Evolutionary conservation across 1,140 invertebrate species (phyloP), one percentile per base, ranked within the genome.

Genomic region (Papilio machaon): DNA sequence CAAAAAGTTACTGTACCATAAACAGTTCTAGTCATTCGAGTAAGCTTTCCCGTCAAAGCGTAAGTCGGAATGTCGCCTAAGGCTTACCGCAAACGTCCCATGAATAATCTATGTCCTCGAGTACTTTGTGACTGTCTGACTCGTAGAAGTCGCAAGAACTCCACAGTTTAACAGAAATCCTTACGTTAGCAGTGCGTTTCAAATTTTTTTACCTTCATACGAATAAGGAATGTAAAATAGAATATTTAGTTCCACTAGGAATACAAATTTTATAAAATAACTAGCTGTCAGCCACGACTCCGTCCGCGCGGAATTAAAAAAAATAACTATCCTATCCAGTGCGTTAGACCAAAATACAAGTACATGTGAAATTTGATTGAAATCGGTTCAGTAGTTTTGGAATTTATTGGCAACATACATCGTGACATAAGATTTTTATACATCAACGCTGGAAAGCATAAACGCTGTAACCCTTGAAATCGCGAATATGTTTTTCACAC

Each of bases 61-160:
- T 70, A 70, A 70, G 64, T 70, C 64, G 64, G 30, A 23, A 35
- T 70, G 64, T 70, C 30, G 30, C 64, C 64, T 70, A 64, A 64
- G 64, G 64, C 64, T 35, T 35, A 70, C 64, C 64, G 64, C 64
- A 70, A 70, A 15, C 60, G 19, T 64, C 23, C 19, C 64, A 67
- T 67, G 64, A 67, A 67, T 67, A 67, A 67, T 67, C 64, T 67
- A 67, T 67, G 64, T 67, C 30, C 64, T 67, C 11, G 4, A 67
- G 64, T 67, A 67, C 64, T 67, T 67, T 67, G 64, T 67, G 64
- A 67, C 64, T 30, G 64, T 67, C 64, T 67, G 64, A 67, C 64
- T 67, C 64, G 64, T 15, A 67, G 30, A 67, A 30, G 23, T 67
- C 23, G 64, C 64, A 35, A 23, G 60, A 60, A 60, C 17, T 67